phyloP scores from a whole-genome alignment of 37 sponge, comb jelly and placozoan genomes.

The Amphimedon queenslandica region DNA sequence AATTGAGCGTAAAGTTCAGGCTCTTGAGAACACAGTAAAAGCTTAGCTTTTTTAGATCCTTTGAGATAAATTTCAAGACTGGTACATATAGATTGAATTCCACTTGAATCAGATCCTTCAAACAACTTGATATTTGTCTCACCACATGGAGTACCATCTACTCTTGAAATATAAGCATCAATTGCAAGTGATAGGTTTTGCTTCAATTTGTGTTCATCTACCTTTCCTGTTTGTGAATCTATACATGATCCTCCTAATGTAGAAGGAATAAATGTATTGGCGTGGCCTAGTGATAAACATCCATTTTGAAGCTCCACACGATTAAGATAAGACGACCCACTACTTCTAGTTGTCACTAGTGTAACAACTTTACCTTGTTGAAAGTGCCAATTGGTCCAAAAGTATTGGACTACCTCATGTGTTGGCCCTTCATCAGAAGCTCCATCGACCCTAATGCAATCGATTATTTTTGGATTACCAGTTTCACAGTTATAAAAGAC shows the following conservation, averaged over 20 bases:
- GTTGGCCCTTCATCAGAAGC: conserved; percentile 29
- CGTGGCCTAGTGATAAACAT: conserved; percentile 18
- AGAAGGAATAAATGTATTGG: conserved; percentile 35
- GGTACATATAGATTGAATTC: neutral
- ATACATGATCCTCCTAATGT: conserved; percentile 24
- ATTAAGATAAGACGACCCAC: conserved; percentile 23
- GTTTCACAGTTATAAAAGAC: neutral
- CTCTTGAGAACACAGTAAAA: neutral
- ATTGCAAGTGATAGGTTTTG: conserved; percentile 27
- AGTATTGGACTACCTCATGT: conserved; percentile 35
- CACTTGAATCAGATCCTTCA: conserved; percentile 18
- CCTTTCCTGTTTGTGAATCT: conserved; percentile 15
- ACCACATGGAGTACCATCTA: conserved; percentile 35
- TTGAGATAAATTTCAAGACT: neutral
- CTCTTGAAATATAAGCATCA: conserved; percentile 30
- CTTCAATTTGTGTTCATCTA: neutral
- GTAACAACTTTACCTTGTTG: conserved; percentile 11
- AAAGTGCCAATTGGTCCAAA: conserved; percentile 18
- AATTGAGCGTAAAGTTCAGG: conserved; percentile 21
- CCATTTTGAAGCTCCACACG: conserved; percentile 38
- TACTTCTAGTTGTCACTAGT: conserved; percentile 14
- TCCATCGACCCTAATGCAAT: too few relatives aligned
- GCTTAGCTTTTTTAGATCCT: conserved; percentile 8
- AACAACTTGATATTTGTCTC: conserved; percentile 26
- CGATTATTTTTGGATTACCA: too few relatives aligned